Evolutionary conservation across 2,888 invertebrate species (phyloP).

Genomic region (Pelosia muscerda): DNA sequence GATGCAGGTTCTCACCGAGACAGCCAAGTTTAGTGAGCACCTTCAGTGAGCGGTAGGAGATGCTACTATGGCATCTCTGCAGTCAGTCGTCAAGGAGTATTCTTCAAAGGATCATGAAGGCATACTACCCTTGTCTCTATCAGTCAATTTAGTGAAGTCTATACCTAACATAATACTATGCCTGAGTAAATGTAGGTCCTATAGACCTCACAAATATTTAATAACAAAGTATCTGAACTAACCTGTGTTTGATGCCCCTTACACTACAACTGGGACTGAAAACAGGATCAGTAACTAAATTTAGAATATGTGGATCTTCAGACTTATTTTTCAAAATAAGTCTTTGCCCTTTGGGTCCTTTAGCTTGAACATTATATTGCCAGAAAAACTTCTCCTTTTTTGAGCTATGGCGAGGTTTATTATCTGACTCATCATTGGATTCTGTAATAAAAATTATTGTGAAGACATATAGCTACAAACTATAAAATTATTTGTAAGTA

Average conservation of each 20-base stretch:
- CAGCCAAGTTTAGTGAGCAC: no score
- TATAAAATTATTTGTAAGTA: neutral
- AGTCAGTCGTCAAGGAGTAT: no score
- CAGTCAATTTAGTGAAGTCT: no score
- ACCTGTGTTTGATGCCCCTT: slow-evolving; percentile 96
- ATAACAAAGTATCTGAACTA: slow-evolving; percentile 33
- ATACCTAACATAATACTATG: no score
- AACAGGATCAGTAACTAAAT: slow-evolving; percentile 97
- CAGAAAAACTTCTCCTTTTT: slow-evolving; percentile 97
- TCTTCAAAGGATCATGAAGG: no score
- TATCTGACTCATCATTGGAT: slow-evolving; percentile 89
- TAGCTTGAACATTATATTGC: slow-evolving; percentile 99
- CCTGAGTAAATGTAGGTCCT: no score
- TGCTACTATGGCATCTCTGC: no score
- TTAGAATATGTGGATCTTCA: slow-evolving; percentile 96
- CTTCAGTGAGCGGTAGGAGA: no score
- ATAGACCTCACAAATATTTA: neutral
- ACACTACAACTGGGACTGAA: slow-evolving; percentile 97
- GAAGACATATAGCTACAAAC: neutral
- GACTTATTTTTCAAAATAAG: slow-evolving; percentile 93
- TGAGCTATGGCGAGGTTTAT: slow-evolving; percentile 72
- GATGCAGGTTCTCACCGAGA: no score
- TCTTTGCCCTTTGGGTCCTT: slow-evolving; percentile 98
- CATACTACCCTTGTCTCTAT: no score
- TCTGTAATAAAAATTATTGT: slow-evolving; percentile 72